Percentiles rank a stretch among this genome's conserved stretches.
Evolutionary conservation across 2,888 invertebrate genomes (phyloP).

Genomic region (Cylindroiulus punctatus): DNA sequence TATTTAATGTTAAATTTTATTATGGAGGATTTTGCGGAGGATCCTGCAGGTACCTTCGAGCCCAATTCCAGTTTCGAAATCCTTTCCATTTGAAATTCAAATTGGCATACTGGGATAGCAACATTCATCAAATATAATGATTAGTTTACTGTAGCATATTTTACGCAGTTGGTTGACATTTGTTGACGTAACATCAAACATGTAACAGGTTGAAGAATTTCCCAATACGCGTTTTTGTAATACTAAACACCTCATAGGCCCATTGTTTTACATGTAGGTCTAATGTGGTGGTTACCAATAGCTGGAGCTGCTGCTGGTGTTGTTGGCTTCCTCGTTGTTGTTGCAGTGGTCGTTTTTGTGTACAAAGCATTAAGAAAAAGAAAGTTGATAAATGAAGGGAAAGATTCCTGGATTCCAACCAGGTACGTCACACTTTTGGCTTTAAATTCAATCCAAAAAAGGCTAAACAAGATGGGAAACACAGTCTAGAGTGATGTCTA

Average conservation of each 20-base stretch:
- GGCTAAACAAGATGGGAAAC: too few species aligned
- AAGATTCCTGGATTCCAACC: neutral
- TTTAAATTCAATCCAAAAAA: neutral
- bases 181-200: neutral
- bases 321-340: neutral
- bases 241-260: neutral
- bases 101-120: neutral
- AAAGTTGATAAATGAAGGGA: neutral
- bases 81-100: neutral
- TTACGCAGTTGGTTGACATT: neutral
- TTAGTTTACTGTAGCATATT: neutral
- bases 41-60: neutral
- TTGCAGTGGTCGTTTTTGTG: neutral
- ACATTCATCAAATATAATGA: neutral
- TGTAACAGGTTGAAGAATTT: neutral
- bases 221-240: neutral
- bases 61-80: neutral
- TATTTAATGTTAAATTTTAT: neutral
- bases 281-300: conserved; percentile 29
- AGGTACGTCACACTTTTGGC: neutral
- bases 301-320: conserved; percentile 17
- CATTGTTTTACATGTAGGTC: neutral
- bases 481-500: too few species aligned
- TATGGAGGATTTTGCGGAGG: neutral
- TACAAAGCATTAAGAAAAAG: neutral